Evolutionary conservation across 2,113 vertebrate genomes (phyloP).

Genomic region (Cavia aperea): DNA sequence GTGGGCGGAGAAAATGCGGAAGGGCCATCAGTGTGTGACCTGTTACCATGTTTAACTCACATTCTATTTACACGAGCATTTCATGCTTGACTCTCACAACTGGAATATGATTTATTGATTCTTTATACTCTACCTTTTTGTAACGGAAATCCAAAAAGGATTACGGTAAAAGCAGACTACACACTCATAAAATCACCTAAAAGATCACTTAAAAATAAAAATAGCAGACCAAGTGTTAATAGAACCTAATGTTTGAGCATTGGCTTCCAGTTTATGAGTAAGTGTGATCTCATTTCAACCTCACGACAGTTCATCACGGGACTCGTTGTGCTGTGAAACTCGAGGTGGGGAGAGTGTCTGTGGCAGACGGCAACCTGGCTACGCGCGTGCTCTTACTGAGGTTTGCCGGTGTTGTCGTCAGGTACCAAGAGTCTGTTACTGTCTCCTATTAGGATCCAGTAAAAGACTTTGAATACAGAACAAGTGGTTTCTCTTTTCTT

Average conservation of each 20-base stretch:
- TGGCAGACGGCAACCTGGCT: not conserved
- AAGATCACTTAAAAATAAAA: not conserved
- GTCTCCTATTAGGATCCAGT: not conserved
- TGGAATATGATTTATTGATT: not conserved
- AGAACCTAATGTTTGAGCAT: not conserved
- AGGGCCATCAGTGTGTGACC: not conserved
- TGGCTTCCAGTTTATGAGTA: not conserved
- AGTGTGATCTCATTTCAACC: not conserved
- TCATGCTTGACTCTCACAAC: not conserved
- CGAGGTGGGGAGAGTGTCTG: not conserved
- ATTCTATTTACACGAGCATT: not conserved
- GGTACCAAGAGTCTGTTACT: not conserved
- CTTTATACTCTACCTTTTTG: not conserved
- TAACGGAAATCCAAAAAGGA: not conserved
- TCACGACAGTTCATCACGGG: not conserved
- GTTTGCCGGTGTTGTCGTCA: not conserved
- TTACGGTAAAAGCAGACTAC: not conserved
- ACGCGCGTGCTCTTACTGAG: rapidly evolving
- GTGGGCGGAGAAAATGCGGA: not conserved
- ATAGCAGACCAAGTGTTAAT: not conserved
- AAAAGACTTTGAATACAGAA: not conserved
- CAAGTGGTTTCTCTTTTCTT: not conserved
- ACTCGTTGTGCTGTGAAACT: not conserved
- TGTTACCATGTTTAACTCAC: not conserved
- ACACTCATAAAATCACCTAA: not conserved